Percentiles rank a stretch among this genome's conserved stretches.
Conservation (phyloP, 2,888 invertebrate genomes). For the Cerceris rybyensis region DNA sequence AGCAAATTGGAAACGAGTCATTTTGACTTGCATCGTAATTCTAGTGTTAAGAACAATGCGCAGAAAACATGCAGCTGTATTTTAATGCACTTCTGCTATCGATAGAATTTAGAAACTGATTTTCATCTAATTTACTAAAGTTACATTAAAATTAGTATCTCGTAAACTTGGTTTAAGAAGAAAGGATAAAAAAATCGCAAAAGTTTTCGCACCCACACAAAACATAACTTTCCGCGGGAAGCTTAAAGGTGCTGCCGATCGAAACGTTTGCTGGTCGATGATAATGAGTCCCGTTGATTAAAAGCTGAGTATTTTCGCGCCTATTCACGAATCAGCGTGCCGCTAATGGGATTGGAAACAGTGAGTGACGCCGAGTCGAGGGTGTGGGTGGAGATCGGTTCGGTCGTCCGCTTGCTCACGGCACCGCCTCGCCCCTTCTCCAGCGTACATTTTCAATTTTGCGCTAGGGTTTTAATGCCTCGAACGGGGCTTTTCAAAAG, state of each 20-base stretch:
- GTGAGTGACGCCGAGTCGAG: constrained; percentile 62
- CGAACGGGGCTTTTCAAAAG: constrained; percentile 57
- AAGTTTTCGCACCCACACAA: not conserved
- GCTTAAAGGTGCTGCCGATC: constrained; percentile 37
- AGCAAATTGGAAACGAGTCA: too few relatives aligned
- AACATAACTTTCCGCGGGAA: not conserved
- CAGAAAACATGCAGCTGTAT: too few relatives aligned
- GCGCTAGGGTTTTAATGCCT: constrained; percentile 57
- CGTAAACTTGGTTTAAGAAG: too few relatives aligned
- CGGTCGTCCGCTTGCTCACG: constrained; percentile 53
- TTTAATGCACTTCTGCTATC: too few relatives aligned
- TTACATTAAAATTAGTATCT: too few relatives aligned
- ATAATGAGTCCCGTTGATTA: constrained; percentile 71
- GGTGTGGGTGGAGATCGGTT: constrained; percentile 57
- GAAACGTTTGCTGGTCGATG: constrained; percentile 60
- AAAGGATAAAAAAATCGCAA: too few relatives aligned
- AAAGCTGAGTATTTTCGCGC: constrained; percentile 68
- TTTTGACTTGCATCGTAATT: too few relatives aligned
- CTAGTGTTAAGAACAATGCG: too few relatives aligned
- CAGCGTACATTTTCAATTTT: constrained; percentile 64
- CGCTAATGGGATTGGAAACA: constrained; percentile 73
- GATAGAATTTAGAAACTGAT: too few relatives aligned
- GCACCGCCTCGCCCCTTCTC: constrained; percentile 37
- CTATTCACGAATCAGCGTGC: constrained; percentile 64
- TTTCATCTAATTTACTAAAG: too few relatives aligned